A percentile compares a stretch with the other conserved stretches of the same genome.
phyloP scores from a whole-genome alignment of 2,797 vertebrate genomes.

The Apodemus agrarius region DNA sequence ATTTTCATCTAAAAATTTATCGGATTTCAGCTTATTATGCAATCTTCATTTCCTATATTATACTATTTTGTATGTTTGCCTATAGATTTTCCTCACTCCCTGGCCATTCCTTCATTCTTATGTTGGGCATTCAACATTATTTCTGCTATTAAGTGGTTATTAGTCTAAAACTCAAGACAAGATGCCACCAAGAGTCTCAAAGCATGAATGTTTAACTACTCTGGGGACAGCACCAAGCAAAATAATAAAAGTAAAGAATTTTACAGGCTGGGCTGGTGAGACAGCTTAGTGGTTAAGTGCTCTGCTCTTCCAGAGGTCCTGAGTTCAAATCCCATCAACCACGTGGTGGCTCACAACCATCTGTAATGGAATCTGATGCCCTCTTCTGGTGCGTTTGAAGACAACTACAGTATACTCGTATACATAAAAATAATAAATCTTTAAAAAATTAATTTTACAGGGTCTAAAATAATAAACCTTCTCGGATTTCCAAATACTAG shows the following conservation, averaged over 20 bases:
- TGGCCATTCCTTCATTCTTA: neutral
- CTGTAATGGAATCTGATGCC: too few species aligned
- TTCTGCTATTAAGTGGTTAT: neutral
- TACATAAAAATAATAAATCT: neutral
- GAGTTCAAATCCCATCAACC: too few species aligned
- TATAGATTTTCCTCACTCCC: neutral
- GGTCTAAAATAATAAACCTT: neutral
- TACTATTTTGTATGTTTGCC: neutral
- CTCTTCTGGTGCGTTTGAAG: too few species aligned
- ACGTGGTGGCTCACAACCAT: too few species aligned
- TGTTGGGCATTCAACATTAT: neutral
- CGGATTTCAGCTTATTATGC: neutral
- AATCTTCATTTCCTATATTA: neutral
- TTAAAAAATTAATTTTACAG: neutral
- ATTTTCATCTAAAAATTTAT: neutral
- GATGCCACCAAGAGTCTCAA: neutral
- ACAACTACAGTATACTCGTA: too few species aligned
- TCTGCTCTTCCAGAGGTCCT: too few species aligned
- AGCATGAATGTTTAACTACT: conserved; percentile 25
- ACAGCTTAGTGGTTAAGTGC: too few species aligned
- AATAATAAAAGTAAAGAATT: conserved; percentile 18
- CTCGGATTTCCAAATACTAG: conserved; percentile 4
- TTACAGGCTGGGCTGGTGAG: neutral
- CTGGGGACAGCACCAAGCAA: neutral
- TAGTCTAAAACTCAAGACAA: conserved; percentile 20